Conservation (phyloP, 2,797 vertebrate genomes). For the Xerus rutilus region DNA sequence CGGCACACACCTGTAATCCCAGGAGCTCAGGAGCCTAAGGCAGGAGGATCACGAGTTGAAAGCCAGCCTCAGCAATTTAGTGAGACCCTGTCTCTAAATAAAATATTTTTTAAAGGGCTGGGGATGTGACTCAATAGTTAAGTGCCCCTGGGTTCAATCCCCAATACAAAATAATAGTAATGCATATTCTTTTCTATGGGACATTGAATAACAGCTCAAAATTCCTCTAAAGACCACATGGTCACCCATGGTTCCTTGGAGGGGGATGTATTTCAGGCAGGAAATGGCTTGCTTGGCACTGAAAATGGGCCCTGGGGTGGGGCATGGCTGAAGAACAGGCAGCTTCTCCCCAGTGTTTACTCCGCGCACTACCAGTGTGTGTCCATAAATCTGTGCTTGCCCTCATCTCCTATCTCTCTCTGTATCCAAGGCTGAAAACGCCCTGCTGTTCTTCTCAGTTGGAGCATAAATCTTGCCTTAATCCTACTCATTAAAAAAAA, state of each 20-base stretch:
- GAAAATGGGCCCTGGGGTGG: neutral
- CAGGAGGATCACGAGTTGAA: too few species aligned
- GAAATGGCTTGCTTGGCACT: slow-evolving; percentile 23
- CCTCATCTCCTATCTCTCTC: neutral
- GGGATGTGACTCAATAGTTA: too few species aligned
- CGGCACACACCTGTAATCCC: too few species aligned
- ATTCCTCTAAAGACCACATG: neutral
- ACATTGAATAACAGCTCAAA: neutral
- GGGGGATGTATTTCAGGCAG: neutral
- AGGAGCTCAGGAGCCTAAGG: too few species aligned
- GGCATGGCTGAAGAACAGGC: slow-evolving; percentile 10
- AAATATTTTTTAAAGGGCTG: too few species aligned
- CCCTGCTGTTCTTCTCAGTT: neutral
- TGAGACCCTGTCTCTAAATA: too few species aligned
- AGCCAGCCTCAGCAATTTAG: too few species aligned
- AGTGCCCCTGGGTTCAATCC: too few species aligned
- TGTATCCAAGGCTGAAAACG: slow-evolving; percentile 44
- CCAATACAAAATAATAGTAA: neutral
- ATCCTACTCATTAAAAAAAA: slow-evolving; percentile 49
- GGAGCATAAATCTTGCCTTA: slow-evolving; percentile 55
- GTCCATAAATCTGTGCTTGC: neutral
- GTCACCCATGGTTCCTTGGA: neutral
- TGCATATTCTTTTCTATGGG: neutral
- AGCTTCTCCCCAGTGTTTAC: neutral
- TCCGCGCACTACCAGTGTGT: too few species aligned